phyloP scores from a whole-genome alignment of 2,797 vertebrate species.

The Parambassis ranga region DNA sequence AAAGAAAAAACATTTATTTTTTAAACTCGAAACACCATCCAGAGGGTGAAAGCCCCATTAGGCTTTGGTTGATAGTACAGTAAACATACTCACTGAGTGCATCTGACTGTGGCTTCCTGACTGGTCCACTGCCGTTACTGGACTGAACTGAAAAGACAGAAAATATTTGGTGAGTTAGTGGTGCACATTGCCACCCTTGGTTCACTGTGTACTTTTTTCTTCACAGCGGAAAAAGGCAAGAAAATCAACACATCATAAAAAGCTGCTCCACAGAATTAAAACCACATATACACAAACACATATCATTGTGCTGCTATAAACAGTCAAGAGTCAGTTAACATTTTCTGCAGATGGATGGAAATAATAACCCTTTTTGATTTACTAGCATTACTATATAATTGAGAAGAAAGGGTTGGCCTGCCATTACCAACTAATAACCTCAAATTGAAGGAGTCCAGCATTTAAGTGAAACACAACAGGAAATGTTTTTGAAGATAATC shows the following conservation, averaged over 20 bases:
- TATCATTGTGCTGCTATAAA: conserved; percentile 35
- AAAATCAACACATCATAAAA: conserved; percentile 58
- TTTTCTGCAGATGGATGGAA: conserved; percentile 22
- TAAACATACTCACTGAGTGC: conserved; percentile 82
- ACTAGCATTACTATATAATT: neutral
- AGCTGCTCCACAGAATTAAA: conserved; percentile 25
- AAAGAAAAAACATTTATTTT: conserved; percentile 28
- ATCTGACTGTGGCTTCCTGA: conserved; percentile 70
- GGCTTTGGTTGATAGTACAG: conserved; percentile 45
- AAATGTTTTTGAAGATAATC: too few relatives aligned
- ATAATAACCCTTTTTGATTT: neutral
- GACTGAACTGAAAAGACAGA: conserved; percentile 82
- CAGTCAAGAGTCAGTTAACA: conserved; percentile 29
- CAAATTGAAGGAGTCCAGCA: too few relatives aligned
- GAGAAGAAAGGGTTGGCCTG: too few relatives aligned
- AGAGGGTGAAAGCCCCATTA: neutral
- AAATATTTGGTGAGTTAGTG: conserved; percentile 46
- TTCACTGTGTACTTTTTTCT: conserved; percentile 29
- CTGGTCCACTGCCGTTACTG: conserved; percentile 74
- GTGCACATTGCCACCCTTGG: neutral
- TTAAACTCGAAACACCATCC: conserved; percentile 19
- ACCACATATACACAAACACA: conserved; percentile 49
- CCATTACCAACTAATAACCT: too few relatives aligned
- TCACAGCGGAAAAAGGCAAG: conserved; percentile 39
- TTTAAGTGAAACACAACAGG: too few relatives aligned